Evolutionary conservation across 2,888 invertebrate species (phyloP), one percentile per base, ranked within the genome.

Genomic region (Myopa testacea): DNA sequence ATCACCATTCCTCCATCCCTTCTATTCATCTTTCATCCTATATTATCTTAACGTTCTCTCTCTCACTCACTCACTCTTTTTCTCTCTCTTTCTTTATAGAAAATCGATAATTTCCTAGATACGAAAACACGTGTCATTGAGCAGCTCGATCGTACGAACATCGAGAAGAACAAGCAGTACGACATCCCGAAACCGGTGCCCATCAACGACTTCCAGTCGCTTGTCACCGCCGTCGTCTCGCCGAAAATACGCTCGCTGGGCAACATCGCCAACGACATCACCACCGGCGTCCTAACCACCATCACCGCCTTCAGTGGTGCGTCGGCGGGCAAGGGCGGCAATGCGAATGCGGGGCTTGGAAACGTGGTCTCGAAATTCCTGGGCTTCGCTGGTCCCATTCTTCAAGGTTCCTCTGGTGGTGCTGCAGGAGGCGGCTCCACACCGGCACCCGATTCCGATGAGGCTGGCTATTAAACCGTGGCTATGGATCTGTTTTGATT

Each of bases 81-180:
- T 26, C n/a, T 55, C 14, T 12, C 5, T 83, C 86, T 92, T 81
- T 91, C 26, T 72, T 77, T 81, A 58, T 81, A 95, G 95, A 95
- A 95, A 93, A 92, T 95, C 90, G 95, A 95, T 90, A 93, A 93
- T 81, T 92, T 95, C 89, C 91, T 95, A 89, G 95, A 95, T 85
- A 92, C 94, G 73, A 95, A 95, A 90, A 95, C 95, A 60, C 91
- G 92, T 52, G 92, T 93, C 83, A 91, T 95, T 79, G 91, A 92
- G 76, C 92, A 92, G 72, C 89, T 95, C 86, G 95, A 95, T 89
- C 91, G 91, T 74, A 89, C 93, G 82, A 95, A 95, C 89, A 92
- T 94, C 83, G 93, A 92, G 84, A 93, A 95, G 88, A 95, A 95
- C 89, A 92, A 92, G 81, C 93, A 93, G 84, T 94, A 93, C 86